Conservation (phyloP, 2,888 invertebrate genomes). For the Axea sp. region DNA sequence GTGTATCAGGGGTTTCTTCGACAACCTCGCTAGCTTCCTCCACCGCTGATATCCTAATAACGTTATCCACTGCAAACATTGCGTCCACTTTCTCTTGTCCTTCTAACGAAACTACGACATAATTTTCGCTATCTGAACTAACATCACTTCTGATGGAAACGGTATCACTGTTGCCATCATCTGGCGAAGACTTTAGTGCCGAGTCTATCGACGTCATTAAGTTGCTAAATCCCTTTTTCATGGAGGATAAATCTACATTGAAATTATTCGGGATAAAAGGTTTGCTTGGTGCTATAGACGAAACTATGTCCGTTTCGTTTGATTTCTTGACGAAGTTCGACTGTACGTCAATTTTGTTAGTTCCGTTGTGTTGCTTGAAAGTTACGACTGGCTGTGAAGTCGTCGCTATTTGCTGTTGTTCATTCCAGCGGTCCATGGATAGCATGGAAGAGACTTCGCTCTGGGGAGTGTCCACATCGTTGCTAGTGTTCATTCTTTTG, state of each 20-base stretch:
- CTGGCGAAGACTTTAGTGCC: conserved; percentile 86
- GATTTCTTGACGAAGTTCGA: conserved; percentile 13
- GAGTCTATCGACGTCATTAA: conserved; percentile 92
- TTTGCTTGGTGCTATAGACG: conserved; percentile 64
- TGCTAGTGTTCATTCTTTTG: conserved; percentile 74
- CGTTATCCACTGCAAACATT: conserved; percentile 76
- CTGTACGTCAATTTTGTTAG: conserved; percentile 65
- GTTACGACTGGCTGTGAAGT: conserved; percentile 72
- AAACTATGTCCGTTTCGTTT: conserved; percentile 29
- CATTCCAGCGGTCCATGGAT: conserved; percentile 73
- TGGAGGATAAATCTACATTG: conserved; percentile 84
- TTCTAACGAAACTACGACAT: conserved; percentile 87
- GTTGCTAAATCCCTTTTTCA: conserved; percentile 91
- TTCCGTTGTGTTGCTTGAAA: conserved; percentile 75
- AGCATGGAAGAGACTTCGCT: conserved; percentile 77
- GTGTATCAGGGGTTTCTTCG: conserved; percentile 88
- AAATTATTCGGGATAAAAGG: conserved; percentile 77
- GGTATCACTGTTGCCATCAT: conserved; percentile 88
- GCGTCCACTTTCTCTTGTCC: conserved; percentile 82
- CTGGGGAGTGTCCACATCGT: conserved; percentile 75
- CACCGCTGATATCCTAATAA: conserved; percentile 79
- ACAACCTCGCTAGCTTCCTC: conserved; percentile 93
- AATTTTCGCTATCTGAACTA: conserved; percentile 93
- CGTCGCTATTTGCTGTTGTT: conserved; percentile 62
- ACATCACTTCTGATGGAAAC: conserved; percentile 89